Evolutionary conservation across 2,888 invertebrate species (phyloP).

Genomic region (Drosophila atripex): DNA sequence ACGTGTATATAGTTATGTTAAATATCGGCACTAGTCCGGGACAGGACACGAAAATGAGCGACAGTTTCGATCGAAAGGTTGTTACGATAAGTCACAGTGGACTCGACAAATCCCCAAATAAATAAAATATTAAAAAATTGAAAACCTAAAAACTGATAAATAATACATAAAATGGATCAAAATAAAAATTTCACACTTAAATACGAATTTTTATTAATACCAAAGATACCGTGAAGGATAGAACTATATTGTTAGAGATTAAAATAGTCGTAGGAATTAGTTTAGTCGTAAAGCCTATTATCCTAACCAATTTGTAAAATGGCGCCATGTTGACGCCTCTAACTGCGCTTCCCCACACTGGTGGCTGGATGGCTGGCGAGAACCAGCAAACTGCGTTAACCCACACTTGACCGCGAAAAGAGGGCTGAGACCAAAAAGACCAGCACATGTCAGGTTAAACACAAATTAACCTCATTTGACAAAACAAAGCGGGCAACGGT

Average conservation of each 20-base stretch:
- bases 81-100: not conserved
- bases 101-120: too few relatives aligned
- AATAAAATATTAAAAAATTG: not conserved
- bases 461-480: conserved; percentile 84
- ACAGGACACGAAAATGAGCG: conserved; percentile 10
- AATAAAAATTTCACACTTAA: too few relatives aligned
- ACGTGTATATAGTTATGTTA: conserved; percentile 4
- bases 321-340: conserved; percentile 32
- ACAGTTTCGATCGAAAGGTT: conserved; percentile 12
- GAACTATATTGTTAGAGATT: not conserved
- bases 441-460: conserved; percentile 68
- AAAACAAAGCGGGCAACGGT: conserved; percentile 78
- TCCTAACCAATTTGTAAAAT: conserved; percentile 12
- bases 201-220: too few relatives aligned
- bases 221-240: not conserved
- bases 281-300: not conserved
- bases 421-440: conserved; percentile 5
- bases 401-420: conserved; percentile 33
- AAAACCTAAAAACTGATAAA: too few relatives aligned
- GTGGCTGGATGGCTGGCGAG: not conserved
- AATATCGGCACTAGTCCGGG: not conserved
- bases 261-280: not conserved
- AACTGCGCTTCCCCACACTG: conserved; percentile 35
- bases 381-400: conserved; percentile 34
- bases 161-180: too few relatives aligned